phyloP scores from a whole-genome alignment of 1,140 invertebrate genomes.

The Drosophila ercepeae region DNA sequence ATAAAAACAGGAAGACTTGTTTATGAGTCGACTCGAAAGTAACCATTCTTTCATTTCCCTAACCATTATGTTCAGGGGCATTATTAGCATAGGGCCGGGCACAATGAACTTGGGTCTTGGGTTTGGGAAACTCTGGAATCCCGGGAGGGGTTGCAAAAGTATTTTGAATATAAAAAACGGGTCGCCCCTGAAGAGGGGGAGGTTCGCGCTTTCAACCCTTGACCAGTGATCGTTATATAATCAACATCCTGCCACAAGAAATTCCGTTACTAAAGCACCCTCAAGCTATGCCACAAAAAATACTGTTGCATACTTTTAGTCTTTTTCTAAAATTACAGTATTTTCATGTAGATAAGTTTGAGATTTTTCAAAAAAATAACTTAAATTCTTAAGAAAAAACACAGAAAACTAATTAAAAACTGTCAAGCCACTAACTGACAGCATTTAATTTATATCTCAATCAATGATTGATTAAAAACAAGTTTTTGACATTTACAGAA shows the following conservation, averaged over 20 bases:
- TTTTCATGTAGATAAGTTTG: background rate
- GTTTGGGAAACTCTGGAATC: slow-evolving; percentile 12
- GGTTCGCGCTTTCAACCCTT: slow-evolving; percentile 25
- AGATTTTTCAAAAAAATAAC: background rate
- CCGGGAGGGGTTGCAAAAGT: background rate
- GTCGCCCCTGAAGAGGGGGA: background rate
- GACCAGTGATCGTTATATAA: slow-evolving; percentile 28
- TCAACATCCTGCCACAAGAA: slow-evolving; percentile 22
- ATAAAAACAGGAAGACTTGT: slow-evolving; percentile 55
- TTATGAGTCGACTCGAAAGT: slow-evolving; percentile 37
- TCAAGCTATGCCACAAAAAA: background rate
- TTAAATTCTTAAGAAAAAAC: background rate
- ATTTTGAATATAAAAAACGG: background rate
- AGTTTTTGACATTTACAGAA: slow-evolving; percentile 3
- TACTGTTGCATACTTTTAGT: background rate
- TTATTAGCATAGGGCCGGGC: slow-evolving; percentile 23
- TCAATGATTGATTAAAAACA: background rate
- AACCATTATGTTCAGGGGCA: slow-evolving; percentile 10
- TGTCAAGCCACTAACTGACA: background rate
- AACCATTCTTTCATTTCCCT: slow-evolving; percentile 37
- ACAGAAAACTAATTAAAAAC: background rate
- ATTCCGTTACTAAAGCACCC: slow-evolving; percentile 13
- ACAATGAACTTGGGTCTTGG: slow-evolving; percentile 69
- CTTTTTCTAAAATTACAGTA: background rate
- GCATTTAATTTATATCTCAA: background rate